Evolutionary conservation across 2,113 vertebrate genomes (phyloP), one percentile per base, ranked within the genome.

Genomic region (Bostrychus sinensis): DNA sequence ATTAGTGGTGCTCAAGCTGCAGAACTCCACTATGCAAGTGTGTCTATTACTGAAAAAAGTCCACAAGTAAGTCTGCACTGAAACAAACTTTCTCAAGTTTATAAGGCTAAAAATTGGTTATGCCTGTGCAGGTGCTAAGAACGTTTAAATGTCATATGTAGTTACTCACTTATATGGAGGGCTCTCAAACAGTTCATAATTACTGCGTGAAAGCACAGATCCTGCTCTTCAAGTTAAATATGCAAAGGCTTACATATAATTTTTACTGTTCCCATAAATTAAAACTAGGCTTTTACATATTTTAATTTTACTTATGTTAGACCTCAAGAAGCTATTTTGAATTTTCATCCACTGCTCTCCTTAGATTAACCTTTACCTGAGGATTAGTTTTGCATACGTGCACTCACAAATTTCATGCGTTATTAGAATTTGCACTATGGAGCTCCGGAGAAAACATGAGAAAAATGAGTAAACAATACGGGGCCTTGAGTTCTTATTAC

Each of bases 1-100:
- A 70, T 81, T 79, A 76, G 78, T 70, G 37, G 68, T 26, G n/a
- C 70, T 39, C 50, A 60, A 73, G 77, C 58, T 63, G 68, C 65
- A 84, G 71, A 86, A 76, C 39, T 39, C 25, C 16, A 14, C 48
- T 65, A 50, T 54, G 62, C 69, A 60, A 37, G 45, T 53, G 42
- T 74, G 65, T 73, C 70, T 41, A 75, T 80, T 77, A 46, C 9
- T 23, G 43, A 11, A 66, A 62, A 70, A 77, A 23, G 70, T 65
- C 55, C 50, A 50, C 53, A 70, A 23, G 39, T 46, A 22, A 17
- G 41, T 22, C 36, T 30, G 2, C 2, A 36, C 51, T 67, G 4
- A 32, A 59, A 75, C 43, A 55, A 38, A 11, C 7, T 25, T 13
- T 37, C 7, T 26, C 17, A 13, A 32, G 5, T 32, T 55, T 54